Base-by-base conservation (phyloP, 2,888 invertebrate species). In the Masnerella sp. region DNA sequence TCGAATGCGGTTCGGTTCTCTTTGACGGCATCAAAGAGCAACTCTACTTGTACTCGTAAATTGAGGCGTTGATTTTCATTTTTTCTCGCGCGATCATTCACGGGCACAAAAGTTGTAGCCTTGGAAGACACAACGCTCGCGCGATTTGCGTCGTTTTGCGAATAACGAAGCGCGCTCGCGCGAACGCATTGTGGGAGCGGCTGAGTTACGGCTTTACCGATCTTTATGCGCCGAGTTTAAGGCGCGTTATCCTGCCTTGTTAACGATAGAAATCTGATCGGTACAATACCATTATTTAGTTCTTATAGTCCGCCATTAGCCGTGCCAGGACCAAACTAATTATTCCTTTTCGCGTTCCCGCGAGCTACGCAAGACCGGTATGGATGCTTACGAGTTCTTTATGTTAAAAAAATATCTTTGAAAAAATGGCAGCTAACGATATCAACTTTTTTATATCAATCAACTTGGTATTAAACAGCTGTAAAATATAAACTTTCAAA, bases 251-350 rank as follows among this genome's bases (percentile, higher is more conserved):
- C 43, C 61, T 32, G 74, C 79, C 83, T 85, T 85, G 85, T 85
- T 86, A 86, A 85, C 85, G 85, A 85, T 85, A 84, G 84, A 85
- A 86, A 85, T 84, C 82, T 82, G 80, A 83, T 83, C 80, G 79
- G 81, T 82, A 85, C 85, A 86, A 85, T 85, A 81, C 84, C 83
- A 86, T 86, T 85, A 86, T 86, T 86, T 83, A 83, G 80, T 80
- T 75, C 75, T 74, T 73, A 75, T 79, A 74, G 69, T 51, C 20
- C 49, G 74, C 80, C 82, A 83, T 84, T 83, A 84, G 79, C 76
- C 65, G 65, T 36, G 45, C 65, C 42, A 43, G 62, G 58, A 65
- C 59, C 43, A 59, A 49, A 40, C 69, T 76, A 76, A 76, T 85
- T 82, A 85, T 84, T 85, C 83, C 82, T 82, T 85, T 84, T 84